phyloP scores from a whole-genome alignment of 2,797 vertebrate species.

The Sparidentex hasta region DNA sequence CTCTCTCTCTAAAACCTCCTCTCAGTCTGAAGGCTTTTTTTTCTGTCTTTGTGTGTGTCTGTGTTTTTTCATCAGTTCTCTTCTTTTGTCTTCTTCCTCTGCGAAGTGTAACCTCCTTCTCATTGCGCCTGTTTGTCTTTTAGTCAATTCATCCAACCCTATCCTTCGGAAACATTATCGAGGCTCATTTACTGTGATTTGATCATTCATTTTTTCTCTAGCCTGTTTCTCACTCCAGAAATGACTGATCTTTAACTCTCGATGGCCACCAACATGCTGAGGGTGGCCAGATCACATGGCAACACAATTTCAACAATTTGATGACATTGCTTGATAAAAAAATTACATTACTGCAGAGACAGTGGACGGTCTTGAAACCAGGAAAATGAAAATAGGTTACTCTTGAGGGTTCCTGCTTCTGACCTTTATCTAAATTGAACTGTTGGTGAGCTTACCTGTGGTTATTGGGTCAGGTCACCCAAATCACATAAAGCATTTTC shows the following conservation, averaged over 20 bases:
- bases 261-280: neutral
- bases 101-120: conserved; percentile 10
- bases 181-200: conserved; percentile 44
- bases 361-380: neutral
- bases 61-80: conserved; percentile 7
- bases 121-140: conserved; percentile 24
- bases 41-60: neutral
- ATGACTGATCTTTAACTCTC: conserved; percentile 1
- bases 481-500: neutral
- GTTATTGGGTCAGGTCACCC: conserved; percentile 3
- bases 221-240: conserved; percentile 2
- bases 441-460: conserved; percentile 2
- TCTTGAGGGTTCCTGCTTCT: neutral
- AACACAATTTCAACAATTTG: neutral
- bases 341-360: neutral
- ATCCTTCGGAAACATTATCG: conserved; percentile 33
- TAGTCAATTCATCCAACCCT: conserved; percentile 11
- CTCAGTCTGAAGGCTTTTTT: conserved; percentile 29
- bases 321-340: neutral
- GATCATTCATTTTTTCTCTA: conserved; percentile 37
- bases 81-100: neutral
- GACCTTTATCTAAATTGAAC: conserved; percentile 10
- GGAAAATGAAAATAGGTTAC: neutral
- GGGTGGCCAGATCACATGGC: neutral
- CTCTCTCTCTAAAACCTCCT: conserved; percentile 41